phyloP scores from a whole-genome alignment of 2,888 invertebrate species.

The Pseudococcus viburni region DNA sequence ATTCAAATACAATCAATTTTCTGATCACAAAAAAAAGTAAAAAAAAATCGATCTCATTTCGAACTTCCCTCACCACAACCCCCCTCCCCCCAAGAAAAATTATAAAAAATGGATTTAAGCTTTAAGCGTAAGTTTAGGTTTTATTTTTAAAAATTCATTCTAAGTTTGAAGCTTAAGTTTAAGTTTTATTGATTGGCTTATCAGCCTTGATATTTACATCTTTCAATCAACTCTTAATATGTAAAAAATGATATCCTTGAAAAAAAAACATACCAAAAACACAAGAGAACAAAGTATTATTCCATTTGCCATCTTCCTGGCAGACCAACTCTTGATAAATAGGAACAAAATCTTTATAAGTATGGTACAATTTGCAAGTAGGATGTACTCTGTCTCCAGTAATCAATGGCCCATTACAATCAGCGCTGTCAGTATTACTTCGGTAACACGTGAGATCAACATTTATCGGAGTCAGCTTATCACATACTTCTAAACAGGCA shows the following conservation, averaged over 20 bases:
- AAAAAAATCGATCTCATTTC: no score
- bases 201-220: no score
- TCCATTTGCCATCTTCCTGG: conserved; percentile 56
- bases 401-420: conserved; percentile 11
- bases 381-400: neutral
- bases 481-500: neutral
- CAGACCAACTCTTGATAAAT: conserved; percentile 35
- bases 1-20: no score
- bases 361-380: neutral
- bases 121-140: no score
- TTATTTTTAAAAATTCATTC: no score
- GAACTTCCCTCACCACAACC: no score
- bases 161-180: no score
- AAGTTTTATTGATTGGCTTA: no score
- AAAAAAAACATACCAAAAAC: conserved; percentile 34
- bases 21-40: no score
- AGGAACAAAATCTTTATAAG: conserved; percentile 1
- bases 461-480: neutral
- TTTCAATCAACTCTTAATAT: no score
- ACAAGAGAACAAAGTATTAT: conserved; percentile 32
- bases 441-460: conserved; percentile 17
- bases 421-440: neutral
- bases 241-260: neutral
- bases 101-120: no score
- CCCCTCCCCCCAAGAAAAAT: no score